Base-by-base conservation (phyloP, 2,888 invertebrate genomes). In the Hesperia comma region DNA sequence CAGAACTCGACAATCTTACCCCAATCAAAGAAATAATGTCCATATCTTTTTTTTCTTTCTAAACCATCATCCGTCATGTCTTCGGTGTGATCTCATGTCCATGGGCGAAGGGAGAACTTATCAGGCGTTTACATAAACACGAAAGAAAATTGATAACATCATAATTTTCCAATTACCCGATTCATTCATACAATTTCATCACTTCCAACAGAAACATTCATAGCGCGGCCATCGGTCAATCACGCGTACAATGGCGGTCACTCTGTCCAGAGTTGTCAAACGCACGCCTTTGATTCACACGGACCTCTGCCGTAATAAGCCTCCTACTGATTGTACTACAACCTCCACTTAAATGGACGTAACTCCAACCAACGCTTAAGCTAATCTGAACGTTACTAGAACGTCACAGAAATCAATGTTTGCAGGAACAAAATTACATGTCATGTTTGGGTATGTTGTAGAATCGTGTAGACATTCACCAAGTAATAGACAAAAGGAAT, bases 261-360 rank as follows among this genome's bases (percentile, higher is more conserved):
- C 37, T 72, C 74, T 70, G 73, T 75, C 73, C 74, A 69, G 71
- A 66, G 72, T 74, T 79, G 81, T 81, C 81, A 79, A 71, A 70
- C 69, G 69, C 81, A 80, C 75, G 71, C 63, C 77, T 74, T 71
- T 71, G 71, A 70, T 79, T 79, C 80, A 71, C 80, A 79, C 78
- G 74, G 70, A 70, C 72, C 72, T 69, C 68, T 63, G 32, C 69
- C 67, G 68, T 80, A 79, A 80, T 81, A 79, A 79, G 81, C 77
- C 78, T 77, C 79, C 80, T 78, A 79, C 77, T 76, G 79, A 75
- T 77, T 69, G 64, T 61, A 55, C 51, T 56, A 55, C 10, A 19
- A 43, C 19, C 15, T 21, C 68, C 7, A 14, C 19, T 1, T 40
- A 56, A 63, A 67, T 56, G 14, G 12, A 49, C 53, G 54, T 68